Percentiles rank a stretch among this genome's conserved stretches.
Conservation (phyloP, 2,888 invertebrate genomes). For the Oligia strigilis region DNA sequence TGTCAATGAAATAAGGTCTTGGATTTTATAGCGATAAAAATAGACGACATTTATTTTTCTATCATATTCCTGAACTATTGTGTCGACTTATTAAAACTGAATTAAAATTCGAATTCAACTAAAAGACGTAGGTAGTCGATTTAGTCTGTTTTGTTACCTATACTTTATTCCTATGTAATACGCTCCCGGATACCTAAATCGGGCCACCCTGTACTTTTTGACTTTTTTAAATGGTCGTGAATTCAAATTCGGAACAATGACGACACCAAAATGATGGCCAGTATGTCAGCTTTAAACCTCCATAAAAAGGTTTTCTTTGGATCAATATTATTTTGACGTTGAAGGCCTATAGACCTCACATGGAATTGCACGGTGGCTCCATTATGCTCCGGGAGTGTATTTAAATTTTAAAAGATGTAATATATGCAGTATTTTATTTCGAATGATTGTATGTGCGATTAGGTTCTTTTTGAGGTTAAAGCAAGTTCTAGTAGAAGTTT, state of each 20-base stretch:
- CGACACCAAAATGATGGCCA: not conserved
- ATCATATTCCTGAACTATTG: constrained; percentile 11
- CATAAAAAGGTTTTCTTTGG: not conserved
- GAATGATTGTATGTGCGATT: constrained; percentile 39
- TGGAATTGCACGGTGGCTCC: not conserved
- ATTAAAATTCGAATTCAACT: constrained; percentile 22
- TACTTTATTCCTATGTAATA: constrained; percentile 29
- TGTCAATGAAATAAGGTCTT: constrained; percentile 13
- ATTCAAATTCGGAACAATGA: not conserved
- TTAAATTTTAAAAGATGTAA: constrained; percentile 31
- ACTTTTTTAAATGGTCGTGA: not conserved
- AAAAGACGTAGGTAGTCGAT: constrained; percentile 8
- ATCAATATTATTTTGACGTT: not conserved
- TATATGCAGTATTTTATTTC: constrained; percentile 55
- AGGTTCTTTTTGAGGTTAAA: constrained; percentile 74
- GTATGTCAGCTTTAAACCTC: not conserved
- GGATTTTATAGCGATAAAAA: constrained; percentile 18
- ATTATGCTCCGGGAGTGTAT: not conserved
- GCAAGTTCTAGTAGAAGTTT: constrained; percentile 68
- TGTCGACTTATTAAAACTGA: not conserved
- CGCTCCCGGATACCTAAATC: not conserved
- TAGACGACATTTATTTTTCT: not conserved
- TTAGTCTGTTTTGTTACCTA: constrained; percentile 47
- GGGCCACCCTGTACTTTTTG: not conserved
- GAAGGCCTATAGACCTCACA: not conserved